Conservation (phyloP, 2,113 vertebrate genomes). For the Aegotheles bennettii region DNA sequence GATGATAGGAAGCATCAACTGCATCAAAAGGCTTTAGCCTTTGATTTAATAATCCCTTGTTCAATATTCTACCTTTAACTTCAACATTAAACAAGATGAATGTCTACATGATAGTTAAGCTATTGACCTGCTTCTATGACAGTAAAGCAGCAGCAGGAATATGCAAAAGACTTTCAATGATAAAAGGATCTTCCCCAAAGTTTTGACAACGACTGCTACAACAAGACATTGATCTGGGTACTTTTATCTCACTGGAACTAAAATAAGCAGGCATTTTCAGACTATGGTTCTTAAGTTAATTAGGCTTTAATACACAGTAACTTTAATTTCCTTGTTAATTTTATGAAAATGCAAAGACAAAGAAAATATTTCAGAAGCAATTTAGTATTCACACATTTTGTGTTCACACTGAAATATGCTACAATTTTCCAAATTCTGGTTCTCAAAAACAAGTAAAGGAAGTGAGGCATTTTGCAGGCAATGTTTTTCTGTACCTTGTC, state of each 20-base stretch:
- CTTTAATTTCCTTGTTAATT: background rate
- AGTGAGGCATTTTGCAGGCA: background rate
- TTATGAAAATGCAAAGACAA: background rate
- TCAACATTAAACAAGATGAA: background rate
- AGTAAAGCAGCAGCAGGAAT: background rate
- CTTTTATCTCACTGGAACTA: background rate
- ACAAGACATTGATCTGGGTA: background rate
- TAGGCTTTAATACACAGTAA: background rate
- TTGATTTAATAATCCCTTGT: background rate
- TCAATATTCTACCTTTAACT: background rate
- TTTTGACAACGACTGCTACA: background rate
- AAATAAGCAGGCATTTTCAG: background rate
- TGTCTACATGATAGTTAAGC: background rate
- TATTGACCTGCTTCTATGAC: background rate
- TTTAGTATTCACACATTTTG: background rate
- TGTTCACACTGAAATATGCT: background rate
- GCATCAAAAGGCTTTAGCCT: background rate
- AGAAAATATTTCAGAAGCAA: background rate
- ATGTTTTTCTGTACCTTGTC: slow-evolving; percentile 49
- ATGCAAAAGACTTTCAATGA: background rate
- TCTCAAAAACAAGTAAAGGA: background rate
- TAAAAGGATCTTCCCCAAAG: background rate
- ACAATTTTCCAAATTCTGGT: background rate
- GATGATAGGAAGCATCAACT: background rate
- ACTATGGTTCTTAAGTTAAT: background rate